Conservation (phyloP, 1,140 invertebrate species). For the Drosophila saltans region DNA sequence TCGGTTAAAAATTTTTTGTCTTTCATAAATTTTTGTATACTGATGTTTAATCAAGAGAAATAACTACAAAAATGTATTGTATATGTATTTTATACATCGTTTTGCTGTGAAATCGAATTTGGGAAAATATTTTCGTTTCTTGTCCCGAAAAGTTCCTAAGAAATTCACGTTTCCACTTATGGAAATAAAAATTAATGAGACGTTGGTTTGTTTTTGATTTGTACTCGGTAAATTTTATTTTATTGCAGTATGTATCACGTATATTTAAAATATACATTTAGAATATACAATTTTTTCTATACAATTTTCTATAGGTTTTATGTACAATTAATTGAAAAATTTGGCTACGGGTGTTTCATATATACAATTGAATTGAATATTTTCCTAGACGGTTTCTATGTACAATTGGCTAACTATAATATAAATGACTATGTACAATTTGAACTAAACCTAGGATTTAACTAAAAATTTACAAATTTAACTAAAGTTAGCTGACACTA, state of each 20-base stretch:
- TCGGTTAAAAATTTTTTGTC: too few species aligned
- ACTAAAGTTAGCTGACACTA: slow-evolving; percentile 52
- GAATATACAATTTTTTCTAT: slow-evolving; percentile 32
- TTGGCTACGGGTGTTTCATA: slow-evolving; percentile 20
- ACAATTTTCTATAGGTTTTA: slow-evolving; percentile 42
- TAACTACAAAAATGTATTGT: too few species aligned
- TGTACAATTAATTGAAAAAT: slow-evolving; percentile 43
- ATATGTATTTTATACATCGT: too few species aligned
- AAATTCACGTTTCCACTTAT: too few species aligned
- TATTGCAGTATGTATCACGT: slow-evolving; percentile 67
- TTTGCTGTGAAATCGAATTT: too few species aligned
- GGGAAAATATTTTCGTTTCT: too few species aligned
- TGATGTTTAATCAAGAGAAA: too few species aligned
- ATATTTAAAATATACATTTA: slow-evolving; percentile 61
- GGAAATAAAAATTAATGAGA: neutral
- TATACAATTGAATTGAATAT: slow-evolving; percentile 45
- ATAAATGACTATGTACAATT: slow-evolving; percentile 48
- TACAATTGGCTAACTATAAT: slow-evolving; percentile 43
- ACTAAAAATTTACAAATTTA: slow-evolving; percentile 43
- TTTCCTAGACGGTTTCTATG: slow-evolving; percentile 21
- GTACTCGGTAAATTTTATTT: slow-evolving; percentile 56
- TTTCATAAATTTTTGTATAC: too few species aligned
- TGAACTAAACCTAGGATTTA: slow-evolving; percentile 18
- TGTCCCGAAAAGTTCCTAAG: too few species aligned
- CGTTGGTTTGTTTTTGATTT: neutral